Conservation (phyloP, 2,797 vertebrate species). For the Thaleichthys pacificus region DNA sequence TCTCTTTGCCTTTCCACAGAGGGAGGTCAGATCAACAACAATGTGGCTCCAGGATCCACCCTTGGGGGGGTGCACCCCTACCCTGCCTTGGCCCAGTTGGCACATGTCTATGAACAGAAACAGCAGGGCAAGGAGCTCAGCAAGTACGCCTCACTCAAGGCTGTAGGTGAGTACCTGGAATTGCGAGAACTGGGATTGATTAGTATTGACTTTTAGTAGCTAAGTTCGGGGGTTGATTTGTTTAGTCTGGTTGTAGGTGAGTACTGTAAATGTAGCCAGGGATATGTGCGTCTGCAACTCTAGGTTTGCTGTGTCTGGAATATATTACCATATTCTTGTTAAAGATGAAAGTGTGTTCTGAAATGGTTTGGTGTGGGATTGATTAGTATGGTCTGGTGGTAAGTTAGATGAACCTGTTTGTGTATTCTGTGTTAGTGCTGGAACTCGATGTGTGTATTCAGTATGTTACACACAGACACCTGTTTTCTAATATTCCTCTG, state of each 20-base stretch:
- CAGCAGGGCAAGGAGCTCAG: conserved; percentile 91
- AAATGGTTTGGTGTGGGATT: neutral
- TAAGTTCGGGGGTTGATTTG: neutral
- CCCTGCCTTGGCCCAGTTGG: conserved; percentile 89
- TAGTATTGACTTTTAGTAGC: neutral
- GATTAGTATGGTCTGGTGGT: neutral
- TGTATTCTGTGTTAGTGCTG: neutral
- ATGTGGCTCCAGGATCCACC: conserved; percentile 78
- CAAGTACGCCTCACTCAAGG: conserved; percentile 96
- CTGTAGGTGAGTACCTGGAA: conserved; percentile 85
- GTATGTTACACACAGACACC: neutral
- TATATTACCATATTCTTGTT: neutral
- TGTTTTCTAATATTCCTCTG: neutral
- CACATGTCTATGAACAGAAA: conserved; percentile 92
- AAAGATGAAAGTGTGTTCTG: neutral
- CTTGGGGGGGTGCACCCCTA: conserved; percentile 88
- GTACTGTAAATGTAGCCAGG: neutral
- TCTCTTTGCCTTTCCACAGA: conserved; percentile 72
- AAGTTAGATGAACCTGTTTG: neutral
- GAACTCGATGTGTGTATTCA: neutral
- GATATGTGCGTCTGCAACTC: neutral
- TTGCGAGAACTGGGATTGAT: neutral
- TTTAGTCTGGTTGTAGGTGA: neutral
- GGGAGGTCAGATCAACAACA: conserved; percentile 91
- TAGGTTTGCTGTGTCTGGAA: neutral